Conservation (phyloP, 2,113 vertebrate species). For the Piaya cayana region DNA sequence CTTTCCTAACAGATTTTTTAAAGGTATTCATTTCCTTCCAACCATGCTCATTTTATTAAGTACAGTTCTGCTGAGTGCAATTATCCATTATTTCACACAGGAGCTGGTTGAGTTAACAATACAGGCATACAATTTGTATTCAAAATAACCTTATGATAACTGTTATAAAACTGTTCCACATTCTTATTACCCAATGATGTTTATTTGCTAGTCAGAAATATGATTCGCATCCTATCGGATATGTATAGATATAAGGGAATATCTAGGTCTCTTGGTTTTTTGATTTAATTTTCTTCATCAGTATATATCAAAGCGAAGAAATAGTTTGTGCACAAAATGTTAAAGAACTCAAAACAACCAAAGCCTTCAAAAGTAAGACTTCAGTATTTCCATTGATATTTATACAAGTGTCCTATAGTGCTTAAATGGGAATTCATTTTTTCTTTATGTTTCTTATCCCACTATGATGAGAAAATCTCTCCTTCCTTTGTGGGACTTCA, state of each 20-base stretch:
- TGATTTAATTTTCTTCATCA: background rate
- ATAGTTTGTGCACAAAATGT: background rate
- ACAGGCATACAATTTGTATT: background rate
- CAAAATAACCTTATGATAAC: background rate
- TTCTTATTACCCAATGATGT: fast-evolving
- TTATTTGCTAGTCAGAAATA: background rate
- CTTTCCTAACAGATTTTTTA: background rate
- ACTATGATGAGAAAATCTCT: background rate
- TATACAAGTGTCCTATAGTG: fast-evolving
- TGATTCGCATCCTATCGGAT: background rate
- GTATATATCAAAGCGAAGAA: background rate
- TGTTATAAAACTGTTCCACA: background rate
- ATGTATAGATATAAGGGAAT: background rate
- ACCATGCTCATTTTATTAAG: background rate
- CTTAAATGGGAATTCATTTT: background rate
- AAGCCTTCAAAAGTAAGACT: background rate
- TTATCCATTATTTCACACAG: background rate
- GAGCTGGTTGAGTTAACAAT: background rate
- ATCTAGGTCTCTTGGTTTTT: background rate
- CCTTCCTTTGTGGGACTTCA: background rate
- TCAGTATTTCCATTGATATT: background rate
- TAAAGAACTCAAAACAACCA: background rate
- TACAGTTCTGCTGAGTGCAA: background rate
- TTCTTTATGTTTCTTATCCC: background rate
- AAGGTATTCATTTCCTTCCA: background rate